phyloP scores from a whole-genome alignment of 53 echinoderm and acorn worm genomes.

The Patiria pectinifera region DNA sequence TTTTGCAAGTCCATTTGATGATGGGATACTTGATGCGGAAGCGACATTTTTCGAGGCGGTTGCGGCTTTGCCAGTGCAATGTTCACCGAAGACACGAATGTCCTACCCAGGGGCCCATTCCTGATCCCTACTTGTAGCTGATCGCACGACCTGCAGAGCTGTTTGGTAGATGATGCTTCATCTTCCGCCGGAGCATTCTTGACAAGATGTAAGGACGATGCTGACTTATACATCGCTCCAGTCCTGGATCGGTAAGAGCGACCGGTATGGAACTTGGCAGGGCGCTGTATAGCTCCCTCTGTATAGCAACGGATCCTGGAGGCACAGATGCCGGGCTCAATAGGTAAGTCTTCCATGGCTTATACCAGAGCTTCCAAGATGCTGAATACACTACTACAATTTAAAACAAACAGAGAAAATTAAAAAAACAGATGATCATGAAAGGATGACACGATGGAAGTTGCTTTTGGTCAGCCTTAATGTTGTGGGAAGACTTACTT shows the following conservation, averaged over 20 bases:
- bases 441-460: not conserved
- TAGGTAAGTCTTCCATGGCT: conserved; percentile 47
- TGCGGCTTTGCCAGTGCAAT: conserved; percentile 34
- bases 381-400: not conserved
- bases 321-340: conserved; percentile 57
- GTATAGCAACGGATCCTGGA: conserved; percentile 50
- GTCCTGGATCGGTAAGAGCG: not conserved
- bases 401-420: not conserved
- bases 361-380: not conserved
- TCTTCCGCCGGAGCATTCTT: not conserved
- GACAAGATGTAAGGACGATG: conserved; percentile 19
- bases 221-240: conserved; percentile 23
- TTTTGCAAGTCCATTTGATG: not conserved
- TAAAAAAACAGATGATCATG: not conserved
- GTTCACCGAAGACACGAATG: conserved; percentile 36
- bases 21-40: not conserved
- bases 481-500: too few relatives aligned
- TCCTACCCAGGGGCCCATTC: not conserved
- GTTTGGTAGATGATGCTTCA: not conserved
- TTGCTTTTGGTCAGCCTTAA: not conserved
- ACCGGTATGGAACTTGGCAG: not conserved
- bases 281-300: conserved; percentile 56
- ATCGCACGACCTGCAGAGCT: conserved; percentile 46
- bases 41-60: conserved; percentile 21
- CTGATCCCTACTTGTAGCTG: not conserved